A percentile compares a stretch with the other conserved stretches of the same genome.
phyloP scores from a whole-genome alignment of 2,113 vertebrate species.

The Petrocephalus microphthalmus region DNA sequence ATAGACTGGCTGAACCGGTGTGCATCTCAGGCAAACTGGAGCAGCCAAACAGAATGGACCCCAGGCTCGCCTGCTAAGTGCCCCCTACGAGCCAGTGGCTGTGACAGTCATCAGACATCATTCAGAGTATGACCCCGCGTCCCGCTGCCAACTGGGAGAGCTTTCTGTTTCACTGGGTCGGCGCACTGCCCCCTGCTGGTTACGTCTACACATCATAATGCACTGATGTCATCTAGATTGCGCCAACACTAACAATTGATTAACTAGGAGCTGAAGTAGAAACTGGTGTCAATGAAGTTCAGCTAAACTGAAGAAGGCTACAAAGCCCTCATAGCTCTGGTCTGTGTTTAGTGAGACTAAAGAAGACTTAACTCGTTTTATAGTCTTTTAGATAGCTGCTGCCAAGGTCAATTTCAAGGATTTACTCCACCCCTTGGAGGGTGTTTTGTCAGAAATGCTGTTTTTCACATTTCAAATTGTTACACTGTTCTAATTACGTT shows the following conservation, averaged over 20 bases:
- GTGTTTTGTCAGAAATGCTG: slow-evolving; percentile 8
- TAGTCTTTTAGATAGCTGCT: background rate
- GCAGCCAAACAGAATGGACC: background rate
- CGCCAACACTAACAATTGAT: background rate
- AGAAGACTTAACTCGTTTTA: background rate
- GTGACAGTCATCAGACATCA: background rate
- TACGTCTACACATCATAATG: slow-evolving; percentile 17
- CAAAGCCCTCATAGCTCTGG: background rate
- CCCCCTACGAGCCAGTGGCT: background rate
- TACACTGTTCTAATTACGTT: slow-evolving; percentile 2
- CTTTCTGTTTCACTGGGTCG: background rate
- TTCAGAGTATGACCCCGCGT: background rate
- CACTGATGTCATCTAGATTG: slow-evolving; percentile 19
- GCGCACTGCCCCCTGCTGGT: background rate
- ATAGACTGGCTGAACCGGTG: background rate
- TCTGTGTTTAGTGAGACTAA: background rate
- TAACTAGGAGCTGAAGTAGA: background rate
- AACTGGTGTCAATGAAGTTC: background rate
- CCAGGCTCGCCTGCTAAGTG: background rate
- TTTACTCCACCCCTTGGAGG: background rate
- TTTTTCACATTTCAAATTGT: slow-evolving; percentile 6
- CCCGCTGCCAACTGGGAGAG: background rate
- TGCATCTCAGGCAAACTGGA: background rate
- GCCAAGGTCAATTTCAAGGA: background rate
- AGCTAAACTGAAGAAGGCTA: background rate